Evolutionary conservation across 2,113 vertebrate species (phyloP).

Genomic region (Nothobranchius kuhntae): DNA sequence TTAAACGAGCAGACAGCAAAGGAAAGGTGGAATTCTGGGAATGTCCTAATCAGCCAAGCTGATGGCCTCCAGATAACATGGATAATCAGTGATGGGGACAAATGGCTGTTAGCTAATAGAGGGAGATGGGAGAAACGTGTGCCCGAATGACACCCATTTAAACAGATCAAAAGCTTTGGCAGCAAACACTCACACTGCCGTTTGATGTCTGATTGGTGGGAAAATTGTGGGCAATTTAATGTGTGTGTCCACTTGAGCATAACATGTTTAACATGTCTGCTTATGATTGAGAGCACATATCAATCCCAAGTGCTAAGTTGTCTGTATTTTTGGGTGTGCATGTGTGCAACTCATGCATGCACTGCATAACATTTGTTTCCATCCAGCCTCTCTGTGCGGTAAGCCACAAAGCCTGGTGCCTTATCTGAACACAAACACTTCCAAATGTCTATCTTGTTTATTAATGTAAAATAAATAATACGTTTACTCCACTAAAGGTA

Average conservation of each 20-base stretch:
- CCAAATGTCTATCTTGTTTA: background rate
- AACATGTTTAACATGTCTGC: conserved; percentile 38
- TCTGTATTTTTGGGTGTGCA: conserved; percentile 19
- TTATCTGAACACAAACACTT: conserved; percentile 1
- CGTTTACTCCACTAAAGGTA: background rate
- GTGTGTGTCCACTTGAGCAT: conserved; percentile 21
- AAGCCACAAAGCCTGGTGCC: background rate
- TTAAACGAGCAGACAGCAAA: conserved; percentile 24
- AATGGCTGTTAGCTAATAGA: conserved; percentile 50
- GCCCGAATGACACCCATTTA: conserved; percentile 53
- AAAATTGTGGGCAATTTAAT: conserved; percentile 48
- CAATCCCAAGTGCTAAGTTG: conserved; percentile 24
- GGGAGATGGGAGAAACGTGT: conserved; percentile 54
- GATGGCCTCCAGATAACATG: conserved; percentile 65
- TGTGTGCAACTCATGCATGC: conserved; percentile 23
- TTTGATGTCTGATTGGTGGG: conserved; percentile 69
- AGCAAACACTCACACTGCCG: conserved; percentile 25
- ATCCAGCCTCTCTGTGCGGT: conserved; percentile 25
- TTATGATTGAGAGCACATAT: conserved; percentile 49
- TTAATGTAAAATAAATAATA: background rate
- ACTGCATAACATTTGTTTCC: conserved; percentile 38
- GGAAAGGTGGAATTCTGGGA: conserved; percentile 57
- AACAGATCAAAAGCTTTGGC: conserved; percentile 52
- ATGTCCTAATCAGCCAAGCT: conserved; percentile 61
- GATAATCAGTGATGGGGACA: conserved; percentile 57